These are phyloP conservation scores for Clinocottus analis DNA, from an alignment of 2,113 vertebrate species.

Conservation along the genomic window DNA sequence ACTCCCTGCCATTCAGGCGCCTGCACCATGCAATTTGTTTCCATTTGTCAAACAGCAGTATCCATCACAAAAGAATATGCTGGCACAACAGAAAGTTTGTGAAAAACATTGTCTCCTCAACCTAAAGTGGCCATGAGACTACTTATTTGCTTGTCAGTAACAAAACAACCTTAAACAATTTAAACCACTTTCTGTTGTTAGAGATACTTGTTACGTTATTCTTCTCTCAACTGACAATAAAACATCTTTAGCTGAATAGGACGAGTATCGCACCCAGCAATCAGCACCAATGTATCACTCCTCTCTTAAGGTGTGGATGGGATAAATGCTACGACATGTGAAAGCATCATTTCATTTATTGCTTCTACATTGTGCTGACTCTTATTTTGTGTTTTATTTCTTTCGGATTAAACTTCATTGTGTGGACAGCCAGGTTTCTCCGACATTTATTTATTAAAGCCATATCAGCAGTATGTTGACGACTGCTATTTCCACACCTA, in stretches of 20 bases:
- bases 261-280: constrained; percentile 59
- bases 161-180: constrained; percentile 72
- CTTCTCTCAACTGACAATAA: constrained; percentile 64
- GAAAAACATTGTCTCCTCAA: constrained; percentile 71
- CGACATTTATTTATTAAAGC: constrained; percentile 78
- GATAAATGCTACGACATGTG: constrained; percentile 35
- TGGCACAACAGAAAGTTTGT: constrained; percentile 74
- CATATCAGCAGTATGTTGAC: constrained; percentile 74
- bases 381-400: constrained; percentile 79
- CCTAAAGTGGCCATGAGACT: constrained; percentile 65
- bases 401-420: constrained; percentile 80
- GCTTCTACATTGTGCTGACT: constrained; percentile 79
- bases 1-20: constrained; percentile 77
- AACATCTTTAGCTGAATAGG: constrained; percentile 57
- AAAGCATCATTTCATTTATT: constrained; percentile 78
- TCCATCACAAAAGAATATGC: constrained; percentile 80
- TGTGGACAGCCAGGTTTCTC: constrained; percentile 71
- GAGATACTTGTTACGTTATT: constrained; percentile 74
- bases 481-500: constrained; percentile 72
- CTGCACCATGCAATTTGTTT: constrained; percentile 80
- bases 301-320: constrained; percentile 68
- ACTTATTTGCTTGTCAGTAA: constrained; percentile 63
- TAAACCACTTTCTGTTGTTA: constrained; percentile 64
- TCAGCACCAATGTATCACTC: constrained; percentile 65
- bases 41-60: constrained; percentile 82